These are phyloP conservation scores for Mercenaria mercenaria DNA, from an alignment of 1,140 invertebrate genomes.

Conservation along the genomic window DNA sequence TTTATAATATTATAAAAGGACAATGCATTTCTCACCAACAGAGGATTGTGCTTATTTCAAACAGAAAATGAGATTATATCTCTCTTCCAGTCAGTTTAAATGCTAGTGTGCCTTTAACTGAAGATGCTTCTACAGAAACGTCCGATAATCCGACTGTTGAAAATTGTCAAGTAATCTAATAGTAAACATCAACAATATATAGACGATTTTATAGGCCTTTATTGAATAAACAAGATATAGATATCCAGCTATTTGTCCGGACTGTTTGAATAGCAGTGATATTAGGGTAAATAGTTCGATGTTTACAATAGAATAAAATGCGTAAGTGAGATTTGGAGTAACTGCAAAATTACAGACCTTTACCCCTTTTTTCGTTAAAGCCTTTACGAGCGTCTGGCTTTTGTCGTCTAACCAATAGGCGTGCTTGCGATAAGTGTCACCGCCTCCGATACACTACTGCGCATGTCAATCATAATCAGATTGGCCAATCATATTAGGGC, in stretches of 20 bases:
- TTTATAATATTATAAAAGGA: too few relatives aligned
- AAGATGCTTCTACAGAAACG: too few relatives aligned
- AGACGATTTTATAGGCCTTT: neutral
- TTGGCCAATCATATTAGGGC: conserved; percentile 40
- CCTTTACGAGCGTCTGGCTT: conserved; percentile 12
- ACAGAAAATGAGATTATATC: too few relatives aligned
- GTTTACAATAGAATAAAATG: conserved; percentile 46
- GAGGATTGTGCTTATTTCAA: too few relatives aligned
- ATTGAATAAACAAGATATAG: neutral
- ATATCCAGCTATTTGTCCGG: neutral
- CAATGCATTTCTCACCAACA: too few relatives aligned
- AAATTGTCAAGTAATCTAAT: neutral
- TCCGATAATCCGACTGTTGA: too few relatives aligned
- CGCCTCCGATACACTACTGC: conserved; percentile 20
- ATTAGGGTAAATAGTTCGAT: neutral
- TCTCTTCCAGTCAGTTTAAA: too few relatives aligned
- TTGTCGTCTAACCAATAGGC: conserved; percentile 29
- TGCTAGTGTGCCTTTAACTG: too few relatives aligned
- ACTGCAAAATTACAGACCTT: neutral
- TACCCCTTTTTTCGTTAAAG: neutral
- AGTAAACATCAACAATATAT: neutral
- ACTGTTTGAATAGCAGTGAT: neutral
- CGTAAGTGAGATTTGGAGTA: conserved; percentile 27
- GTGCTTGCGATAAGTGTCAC: neutral
- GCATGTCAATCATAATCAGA: conserved; percentile 62